A percentile compares a stretch with the other conserved stretches of the same genome.
Evolutionary conservation across 2,888 invertebrate genomes (phyloP).

Genomic region (Pollenia amentaria): DNA sequence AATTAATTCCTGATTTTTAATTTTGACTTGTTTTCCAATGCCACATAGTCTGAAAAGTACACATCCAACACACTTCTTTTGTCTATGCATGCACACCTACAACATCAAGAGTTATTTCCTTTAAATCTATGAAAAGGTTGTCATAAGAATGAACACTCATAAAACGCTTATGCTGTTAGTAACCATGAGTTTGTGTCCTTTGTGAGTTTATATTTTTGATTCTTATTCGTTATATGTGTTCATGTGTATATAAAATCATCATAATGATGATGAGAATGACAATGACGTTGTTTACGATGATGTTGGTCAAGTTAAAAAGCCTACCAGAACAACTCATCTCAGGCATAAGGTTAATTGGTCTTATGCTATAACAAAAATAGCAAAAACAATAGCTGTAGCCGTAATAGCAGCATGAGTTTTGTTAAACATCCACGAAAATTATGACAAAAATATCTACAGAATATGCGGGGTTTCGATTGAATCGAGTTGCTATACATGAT

Average conservation of each 20-base stretch:
- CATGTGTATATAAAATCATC: conserved; percentile 48
- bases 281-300: conserved; percentile 29
- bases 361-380: conserved; percentile 24
- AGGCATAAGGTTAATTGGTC: conserved; percentile 71
- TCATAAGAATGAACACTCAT: conserved; percentile 52
- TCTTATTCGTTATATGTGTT: conserved; percentile 36
- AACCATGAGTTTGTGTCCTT: not conserved
- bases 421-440: conserved; percentile 61
- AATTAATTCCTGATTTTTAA: conserved; percentile 70
- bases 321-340: conserved; percentile 52
- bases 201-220: conserved; percentile 1
- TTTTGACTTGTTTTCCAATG: conserved; percentile 45
- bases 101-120: conserved; percentile 12
- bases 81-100: not conserved
- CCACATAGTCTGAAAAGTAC: conserved; percentile 18
- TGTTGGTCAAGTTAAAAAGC: conserved; percentile 65
- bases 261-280: conserved; percentile 8
- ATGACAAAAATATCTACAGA: conserved; percentile 67
- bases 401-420: conserved; percentile 43
- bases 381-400: conserved; percentile 20
- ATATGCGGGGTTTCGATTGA: conserved; percentile 51
- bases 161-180: conserved; percentile 27
- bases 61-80: not conserved
- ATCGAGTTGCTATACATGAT: conserved; percentile 20
- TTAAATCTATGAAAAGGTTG: conserved; percentile 45